Evolutionary conservation across 2,797 vertebrate species (phyloP).

Genomic region (Premnoplex brunnescens): DNA sequence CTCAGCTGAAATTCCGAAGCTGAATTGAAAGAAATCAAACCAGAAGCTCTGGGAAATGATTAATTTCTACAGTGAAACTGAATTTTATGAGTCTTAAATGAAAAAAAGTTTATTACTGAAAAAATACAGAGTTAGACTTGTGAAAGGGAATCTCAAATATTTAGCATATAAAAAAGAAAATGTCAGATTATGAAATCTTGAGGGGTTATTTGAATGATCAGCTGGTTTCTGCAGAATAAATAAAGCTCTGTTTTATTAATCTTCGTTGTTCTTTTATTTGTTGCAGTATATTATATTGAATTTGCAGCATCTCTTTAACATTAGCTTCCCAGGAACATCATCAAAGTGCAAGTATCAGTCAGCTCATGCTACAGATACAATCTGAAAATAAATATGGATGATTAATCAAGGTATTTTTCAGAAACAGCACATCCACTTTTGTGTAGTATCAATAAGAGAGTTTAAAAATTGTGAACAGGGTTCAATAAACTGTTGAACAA

Average conservation of each 20-base stretch:
- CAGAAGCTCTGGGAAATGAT: slow-evolving; percentile 36
- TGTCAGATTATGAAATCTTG: not conserved
- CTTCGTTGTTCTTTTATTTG: slow-evolving; percentile 3
- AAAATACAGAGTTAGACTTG: not conserved
- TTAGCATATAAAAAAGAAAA: not conserved
- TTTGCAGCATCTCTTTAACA: slow-evolving; percentile 29
- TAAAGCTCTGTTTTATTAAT: slow-evolving; percentile 13
- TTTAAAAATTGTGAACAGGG: not conserved
- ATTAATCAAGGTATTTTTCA: not conserved
- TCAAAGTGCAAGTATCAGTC: not conserved
- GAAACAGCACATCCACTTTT: not conserved
- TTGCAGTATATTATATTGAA: not conserved
- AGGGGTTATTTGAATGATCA: not conserved
- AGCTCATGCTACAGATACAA: not conserved
- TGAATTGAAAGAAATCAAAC: slow-evolving; percentile 49
- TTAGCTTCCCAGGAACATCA: not conserved
- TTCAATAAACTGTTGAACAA: not conserved
- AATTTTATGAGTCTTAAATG: not conserved
- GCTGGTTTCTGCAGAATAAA: not conserved
- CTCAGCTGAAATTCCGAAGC: slow-evolving; percentile 41
- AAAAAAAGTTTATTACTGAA: not conserved
- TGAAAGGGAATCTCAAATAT: not conserved
- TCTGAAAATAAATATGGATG: not conserved
- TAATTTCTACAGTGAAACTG: slow-evolving; percentile 18
- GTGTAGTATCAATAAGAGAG: not conserved